A percentile compares a stretch with the other conserved stretches of the same genome.
Conservation (phyloP, 2,888 invertebrate genomes). For the Hirudinaria manillensis region DNA sequence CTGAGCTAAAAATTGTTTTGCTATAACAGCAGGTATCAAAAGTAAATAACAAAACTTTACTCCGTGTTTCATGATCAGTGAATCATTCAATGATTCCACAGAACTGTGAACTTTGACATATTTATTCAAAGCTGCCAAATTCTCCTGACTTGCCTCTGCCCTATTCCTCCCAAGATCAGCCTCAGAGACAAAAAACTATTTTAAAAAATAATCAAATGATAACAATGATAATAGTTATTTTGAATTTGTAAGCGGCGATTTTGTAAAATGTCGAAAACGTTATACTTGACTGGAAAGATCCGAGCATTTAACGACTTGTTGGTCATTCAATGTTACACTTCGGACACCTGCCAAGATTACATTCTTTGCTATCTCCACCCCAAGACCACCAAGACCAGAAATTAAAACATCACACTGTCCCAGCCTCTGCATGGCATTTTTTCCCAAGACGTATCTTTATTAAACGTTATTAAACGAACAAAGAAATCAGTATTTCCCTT, state of each 20-base stretch:
- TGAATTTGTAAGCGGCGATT: background rate
- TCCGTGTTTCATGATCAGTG: slow-evolving; percentile 65
- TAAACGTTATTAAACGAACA: background rate
- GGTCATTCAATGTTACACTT: slow-evolving; percentile 91
- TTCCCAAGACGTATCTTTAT: slow-evolving; percentile 82
- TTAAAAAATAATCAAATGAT: background rate
- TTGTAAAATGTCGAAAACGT: background rate
- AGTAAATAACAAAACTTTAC: slow-evolving; percentile 61
- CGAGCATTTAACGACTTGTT: slow-evolving; percentile 64
- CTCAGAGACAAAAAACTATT: slow-evolving; percentile 75
- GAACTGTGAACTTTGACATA: slow-evolving; percentile 78
- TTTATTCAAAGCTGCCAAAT: slow-evolving; percentile 78
- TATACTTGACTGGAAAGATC: slow-evolving; percentile 75
- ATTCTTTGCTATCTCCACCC: slow-evolving; percentile 96
- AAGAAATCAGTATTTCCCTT: background rate
- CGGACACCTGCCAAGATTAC: slow-evolving; percentile 95
- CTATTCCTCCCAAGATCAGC: slow-evolving; percentile 80
- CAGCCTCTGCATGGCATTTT: slow-evolving; percentile 98
- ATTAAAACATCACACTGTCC: slow-evolving; percentile 87
- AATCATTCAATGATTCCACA: slow-evolving; percentile 70
- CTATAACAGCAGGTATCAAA: too few relatives aligned
- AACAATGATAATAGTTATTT: background rate
- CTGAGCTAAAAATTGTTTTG: too few relatives aligned
- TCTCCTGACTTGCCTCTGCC: slow-evolving; percentile 71
- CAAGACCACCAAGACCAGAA: slow-evolving; percentile 90